phyloP scores from a whole-genome alignment of 2,113 vertebrate genomes.

The Sclerurus mexicanus region DNA sequence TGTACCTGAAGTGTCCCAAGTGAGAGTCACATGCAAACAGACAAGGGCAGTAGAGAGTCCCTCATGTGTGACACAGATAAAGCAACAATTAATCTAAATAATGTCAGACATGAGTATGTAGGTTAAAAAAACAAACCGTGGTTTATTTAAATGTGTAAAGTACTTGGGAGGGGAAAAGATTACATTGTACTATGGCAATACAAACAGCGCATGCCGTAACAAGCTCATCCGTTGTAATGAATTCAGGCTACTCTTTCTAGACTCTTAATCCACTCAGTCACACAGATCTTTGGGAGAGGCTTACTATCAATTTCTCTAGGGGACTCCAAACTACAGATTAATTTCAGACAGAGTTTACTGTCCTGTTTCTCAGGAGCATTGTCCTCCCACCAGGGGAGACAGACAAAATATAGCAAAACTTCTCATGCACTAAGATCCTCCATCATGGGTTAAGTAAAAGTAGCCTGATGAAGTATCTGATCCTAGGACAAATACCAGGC shows the following conservation, averaged over 20 bases:
- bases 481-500: not conserved
- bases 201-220: not conserved
- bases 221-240: not conserved
- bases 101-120: constrained; percentile 7
- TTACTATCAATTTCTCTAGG: not conserved
- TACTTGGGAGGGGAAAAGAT: constrained; percentile 33
- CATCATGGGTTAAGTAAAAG: not conserved
- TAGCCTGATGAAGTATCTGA: not conserved
- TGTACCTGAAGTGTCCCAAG: not conserved
- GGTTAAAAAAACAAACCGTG: constrained; percentile 63
- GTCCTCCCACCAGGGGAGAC: constrained; percentile 40
- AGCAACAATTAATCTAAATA: not conserved
- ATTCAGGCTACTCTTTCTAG: constrained; percentile 8
- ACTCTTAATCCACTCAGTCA: not conserved
- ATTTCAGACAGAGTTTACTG: not conserved
- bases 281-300: not conserved
- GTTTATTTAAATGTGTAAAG: constrained; percentile 74
- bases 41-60: not conserved
- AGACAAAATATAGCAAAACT: not conserved
- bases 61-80: not conserved
- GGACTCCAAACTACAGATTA: not conserved
- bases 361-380: not conserved
- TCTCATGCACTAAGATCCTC: not conserved
- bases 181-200: constrained; percentile 21
- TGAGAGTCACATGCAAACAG: not conserved